Evolutionary conservation across 2,888 invertebrate species (phyloP), one percentile per base, ranked within the genome.

Genomic region (Aproaerema taeniolella): DNA sequence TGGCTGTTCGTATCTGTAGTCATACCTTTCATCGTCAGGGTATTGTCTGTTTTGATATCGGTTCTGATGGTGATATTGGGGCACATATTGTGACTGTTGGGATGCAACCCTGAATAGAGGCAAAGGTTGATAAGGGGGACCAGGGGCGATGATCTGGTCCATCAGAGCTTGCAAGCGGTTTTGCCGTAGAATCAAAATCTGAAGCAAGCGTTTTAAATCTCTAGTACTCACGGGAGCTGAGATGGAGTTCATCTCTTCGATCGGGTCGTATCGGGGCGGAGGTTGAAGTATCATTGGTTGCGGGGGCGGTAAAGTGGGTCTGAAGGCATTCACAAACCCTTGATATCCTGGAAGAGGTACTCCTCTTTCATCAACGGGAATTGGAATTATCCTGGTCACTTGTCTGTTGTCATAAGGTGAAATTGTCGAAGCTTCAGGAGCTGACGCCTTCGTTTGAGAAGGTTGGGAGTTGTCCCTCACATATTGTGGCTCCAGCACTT

Each of bases 141-240:
- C 71, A 2, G 82, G 74, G 11, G 66, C 57, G 29, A 85, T 64
- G 44, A 80, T 63, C 50, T 85, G 81, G 43, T 87, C 88, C 80
- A 88, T 89, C 11, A 89, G 65, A 29, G 80, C 76, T 65, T 90
- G 90, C 48, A 91, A 58, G 31, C 88, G 78, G 51, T 86, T 89
- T 67, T 93, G 92, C 35, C 92, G 78, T 17, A 89, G 62, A 25
- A 93, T 88, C 40, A 93, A 73, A 61, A 91, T 88, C 46, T 92
- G 90, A 4, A 93, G 74, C 28, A 93, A 70, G 33, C 90, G 83
- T 58, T 92, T 91, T 44, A 93, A 89, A 60, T 93, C 93, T 55
- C 89, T 88, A 1, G 92, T 90, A 57, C 92, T 92, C 1, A 93
- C 89, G 5, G 93, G 93, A 7, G 92, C 89, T 33, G 90, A 87